Evolutionary conservation across 1,140 invertebrate species (phyloP).

Genomic region (Lithobius niger): DNA sequence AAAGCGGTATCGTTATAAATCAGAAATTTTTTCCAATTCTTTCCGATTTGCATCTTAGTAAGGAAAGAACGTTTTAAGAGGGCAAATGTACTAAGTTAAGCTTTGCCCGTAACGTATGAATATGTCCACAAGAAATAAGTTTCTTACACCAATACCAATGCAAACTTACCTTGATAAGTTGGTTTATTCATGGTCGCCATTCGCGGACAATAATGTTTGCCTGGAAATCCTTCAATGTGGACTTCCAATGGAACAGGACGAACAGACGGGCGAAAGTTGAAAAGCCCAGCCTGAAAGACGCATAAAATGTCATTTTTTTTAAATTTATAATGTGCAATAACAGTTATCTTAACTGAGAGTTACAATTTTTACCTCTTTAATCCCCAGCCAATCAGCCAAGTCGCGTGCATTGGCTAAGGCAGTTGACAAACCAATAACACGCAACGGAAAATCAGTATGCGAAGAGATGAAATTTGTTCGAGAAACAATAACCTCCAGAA

Average conservation of each 20-base stretch:
- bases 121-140: not conserved
- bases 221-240: conserved; percentile 82
- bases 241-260: conserved; percentile 94
- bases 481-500: conserved; percentile 51
- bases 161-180: conserved; percentile 66
- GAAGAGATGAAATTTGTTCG: conserved; percentile 80
- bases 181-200: conserved; percentile 99
- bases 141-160: not conserved
- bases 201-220: conserved; percentile 95
- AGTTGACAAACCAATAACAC: conserved; percentile 91
- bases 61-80: too few species aligned
- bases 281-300: conserved; percentile 56
- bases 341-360: not conserved
- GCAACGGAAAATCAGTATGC: conserved; percentile 56
- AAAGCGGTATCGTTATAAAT: too few species aligned
- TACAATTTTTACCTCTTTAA: conserved; percentile 49
- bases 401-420: conserved; percentile 95
- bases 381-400: conserved; percentile 91
- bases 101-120: too few species aligned
- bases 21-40: too few species aligned
- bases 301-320: conserved; percentile 5
- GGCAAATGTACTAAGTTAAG: too few species aligned
- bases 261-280: conserved; percentile 95
- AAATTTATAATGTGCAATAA: conserved; percentile 2
- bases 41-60: too few species aligned